These are phyloP conservation scores for Atta texana DNA, from an alignment of 1,140 invertebrate genomes.

Conservation along the genomic window DNA sequence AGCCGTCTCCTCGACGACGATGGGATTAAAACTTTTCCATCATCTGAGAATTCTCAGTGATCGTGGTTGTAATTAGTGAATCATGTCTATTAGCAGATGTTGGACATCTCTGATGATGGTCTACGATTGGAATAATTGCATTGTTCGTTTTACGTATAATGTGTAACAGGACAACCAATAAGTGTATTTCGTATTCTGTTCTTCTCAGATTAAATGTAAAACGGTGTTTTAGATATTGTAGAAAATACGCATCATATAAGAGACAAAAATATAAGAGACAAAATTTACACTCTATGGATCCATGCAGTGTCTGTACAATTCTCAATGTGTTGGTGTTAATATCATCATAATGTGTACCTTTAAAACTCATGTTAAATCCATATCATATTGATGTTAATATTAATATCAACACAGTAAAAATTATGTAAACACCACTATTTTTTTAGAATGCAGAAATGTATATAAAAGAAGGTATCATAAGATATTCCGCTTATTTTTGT, in stretches of 20 bases:
- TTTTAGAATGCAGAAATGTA: not conserved
- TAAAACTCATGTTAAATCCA: too few species aligned
- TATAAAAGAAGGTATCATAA: not conserved
- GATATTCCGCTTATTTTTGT: not conserved
- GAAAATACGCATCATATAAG: too few species aligned
- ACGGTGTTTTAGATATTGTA: not conserved
- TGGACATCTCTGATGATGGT: not conserved
- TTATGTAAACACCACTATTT: too few species aligned
- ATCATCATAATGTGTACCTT: too few species aligned
- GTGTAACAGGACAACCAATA: not conserved
- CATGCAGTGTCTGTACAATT: too few species aligned
- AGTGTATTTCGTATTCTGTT: not conserved
- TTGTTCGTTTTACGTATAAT: not conserved
- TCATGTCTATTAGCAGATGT: not conserved
- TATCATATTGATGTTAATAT: too few species aligned
- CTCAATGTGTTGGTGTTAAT: too few species aligned
- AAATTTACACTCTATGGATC: not conserved
- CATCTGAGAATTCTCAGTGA: not conserved
- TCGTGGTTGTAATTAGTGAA: slow-evolving; percentile 24
- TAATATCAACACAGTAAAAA: too few species aligned
- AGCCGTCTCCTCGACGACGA: slow-evolving; percentile 17
- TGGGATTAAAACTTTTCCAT: not conserved
- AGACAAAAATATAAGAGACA: not conserved
- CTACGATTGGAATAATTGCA: slow-evolving; percentile 4
- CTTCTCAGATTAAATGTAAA: not conserved